A percentile compares a stretch with the other conserved stretches of the same genome.
Conservation (phyloP, 1,140 invertebrate genomes). For the Acromyrmex heyeri region DNA sequence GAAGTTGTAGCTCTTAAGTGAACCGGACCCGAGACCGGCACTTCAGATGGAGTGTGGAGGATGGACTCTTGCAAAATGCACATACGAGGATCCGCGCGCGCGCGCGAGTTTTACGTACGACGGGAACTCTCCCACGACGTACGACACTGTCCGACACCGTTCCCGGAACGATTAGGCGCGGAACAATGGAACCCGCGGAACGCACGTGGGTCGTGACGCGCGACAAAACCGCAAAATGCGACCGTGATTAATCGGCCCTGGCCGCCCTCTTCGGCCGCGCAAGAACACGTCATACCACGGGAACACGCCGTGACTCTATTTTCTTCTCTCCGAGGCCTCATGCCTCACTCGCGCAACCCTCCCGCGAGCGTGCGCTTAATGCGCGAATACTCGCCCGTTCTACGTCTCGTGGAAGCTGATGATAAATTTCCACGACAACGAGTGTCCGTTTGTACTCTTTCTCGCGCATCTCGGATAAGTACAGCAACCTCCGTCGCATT, state of each 20-base stretch:
- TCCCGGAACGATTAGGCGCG: conserved; percentile 74
- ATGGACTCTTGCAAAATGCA: conserved; percentile 16
- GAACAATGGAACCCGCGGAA: conserved; percentile 75
- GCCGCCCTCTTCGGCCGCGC: conserved; percentile 45
- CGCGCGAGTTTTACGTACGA: conserved; percentile 36
- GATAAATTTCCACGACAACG: conserved; percentile 63
- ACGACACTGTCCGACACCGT: conserved; percentile 71
- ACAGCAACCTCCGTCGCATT: not conserved
- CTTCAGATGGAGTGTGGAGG: not conserved
- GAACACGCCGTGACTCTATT: conserved; percentile 52
- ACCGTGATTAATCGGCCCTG: conserved; percentile 75
- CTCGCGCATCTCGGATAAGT: not conserved
- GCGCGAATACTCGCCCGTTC: conserved; percentile 49
- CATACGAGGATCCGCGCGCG: conserved; percentile 3
- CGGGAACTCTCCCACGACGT: conserved; percentile 69
- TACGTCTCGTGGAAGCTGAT: conserved; percentile 52
- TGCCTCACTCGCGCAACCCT: conserved; percentile 11
- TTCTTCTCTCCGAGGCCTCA: conserved; percentile 38
- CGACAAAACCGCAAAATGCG: conserved; percentile 77
- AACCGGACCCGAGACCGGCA: not conserved
- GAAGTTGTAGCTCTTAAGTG: not conserved
- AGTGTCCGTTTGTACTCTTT: conserved; percentile 17
- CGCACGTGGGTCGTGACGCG: conserved; percentile 76
- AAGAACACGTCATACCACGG: conserved; percentile 43
- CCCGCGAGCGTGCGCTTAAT: conserved; percentile 41